Evolutionary conservation across 2,113 vertebrate genomes (phyloP).

Genomic region (Chrysemys picta): DNA sequence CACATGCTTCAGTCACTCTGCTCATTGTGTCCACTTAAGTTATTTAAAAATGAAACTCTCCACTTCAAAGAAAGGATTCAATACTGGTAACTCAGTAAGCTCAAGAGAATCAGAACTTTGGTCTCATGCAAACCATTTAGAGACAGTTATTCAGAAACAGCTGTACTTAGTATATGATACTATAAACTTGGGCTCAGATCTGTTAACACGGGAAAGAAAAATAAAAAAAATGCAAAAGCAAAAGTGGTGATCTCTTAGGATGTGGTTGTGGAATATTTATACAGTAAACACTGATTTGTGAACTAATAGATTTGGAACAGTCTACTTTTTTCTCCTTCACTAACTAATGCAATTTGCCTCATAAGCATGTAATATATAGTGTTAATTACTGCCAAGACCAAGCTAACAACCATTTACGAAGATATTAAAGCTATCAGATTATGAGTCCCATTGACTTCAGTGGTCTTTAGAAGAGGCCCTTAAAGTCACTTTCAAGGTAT

Average conservation of each 20-base stretch:
- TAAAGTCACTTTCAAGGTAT: background rate
- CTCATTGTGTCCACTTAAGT: background rate
- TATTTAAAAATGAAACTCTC: background rate
- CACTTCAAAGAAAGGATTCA: background rate
- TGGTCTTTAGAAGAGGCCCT: background rate
- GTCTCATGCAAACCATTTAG: background rate
- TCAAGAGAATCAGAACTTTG: background rate
- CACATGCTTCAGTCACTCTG: background rate
- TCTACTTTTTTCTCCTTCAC: background rate
- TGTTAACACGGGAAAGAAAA: background rate
- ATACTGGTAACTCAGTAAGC: background rate
- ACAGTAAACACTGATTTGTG: background rate
- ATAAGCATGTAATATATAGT: background rate
- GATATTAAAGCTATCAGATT: background rate
- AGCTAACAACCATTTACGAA: background rate
- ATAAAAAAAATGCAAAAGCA: background rate
- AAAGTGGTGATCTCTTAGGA: background rate
- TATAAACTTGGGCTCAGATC: background rate
- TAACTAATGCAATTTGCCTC: background rate
- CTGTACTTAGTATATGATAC: background rate
- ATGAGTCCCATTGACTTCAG: background rate
- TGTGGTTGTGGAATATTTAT: background rate
- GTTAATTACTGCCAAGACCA: background rate
- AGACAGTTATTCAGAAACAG: background rate
- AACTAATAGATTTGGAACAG: background rate